Evolutionary conservation across 2,113 vertebrate species (phyloP).

Genomic region (Dasyprocta punctata): DNA sequence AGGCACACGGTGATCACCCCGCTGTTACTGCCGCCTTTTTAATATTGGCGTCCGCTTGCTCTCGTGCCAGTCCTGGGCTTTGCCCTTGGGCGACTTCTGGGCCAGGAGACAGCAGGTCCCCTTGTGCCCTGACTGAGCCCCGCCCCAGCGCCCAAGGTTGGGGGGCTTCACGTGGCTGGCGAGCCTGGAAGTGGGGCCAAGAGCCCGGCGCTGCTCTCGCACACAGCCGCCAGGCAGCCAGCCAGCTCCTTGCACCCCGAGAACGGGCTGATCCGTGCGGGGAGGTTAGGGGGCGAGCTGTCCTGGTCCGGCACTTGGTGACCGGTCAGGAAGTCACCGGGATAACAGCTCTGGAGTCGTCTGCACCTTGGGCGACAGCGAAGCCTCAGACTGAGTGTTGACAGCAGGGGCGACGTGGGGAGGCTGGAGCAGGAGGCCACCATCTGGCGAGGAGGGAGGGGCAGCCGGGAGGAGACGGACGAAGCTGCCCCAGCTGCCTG

Average conservation of each 20-base stretch:
- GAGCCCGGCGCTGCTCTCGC: background rate
- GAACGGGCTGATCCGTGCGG: background rate
- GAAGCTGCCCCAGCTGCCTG: background rate
- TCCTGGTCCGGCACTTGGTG: background rate
- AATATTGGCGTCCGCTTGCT: constrained; percentile 49
- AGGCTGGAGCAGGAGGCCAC: no score
- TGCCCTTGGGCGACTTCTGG: constrained; percentile 44
- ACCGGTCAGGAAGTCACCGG: background rate
- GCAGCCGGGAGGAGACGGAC: background rate
- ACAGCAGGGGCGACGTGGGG: background rate
- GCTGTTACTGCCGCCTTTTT: constrained; percentile 59
- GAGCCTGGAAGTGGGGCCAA: background rate
- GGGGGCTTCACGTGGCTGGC: background rate
- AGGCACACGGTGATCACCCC: constrained; percentile 59
- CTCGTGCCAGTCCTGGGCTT: constrained; percentile 3
- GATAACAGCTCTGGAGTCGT: background rate
- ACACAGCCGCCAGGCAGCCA: background rate
- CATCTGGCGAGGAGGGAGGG: background rate
- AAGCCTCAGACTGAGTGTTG: background rate
- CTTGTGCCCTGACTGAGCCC: background rate
- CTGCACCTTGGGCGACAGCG: background rate
- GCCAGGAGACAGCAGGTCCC: background rate
- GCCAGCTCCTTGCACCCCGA: background rate
- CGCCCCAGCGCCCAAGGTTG: background rate
- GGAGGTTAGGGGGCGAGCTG: background rate